These are phyloP conservation scores for Leptopterna dolabrata DNA, from an alignment of 2,888 invertebrate species.

Conservation along the genomic window DNA sequence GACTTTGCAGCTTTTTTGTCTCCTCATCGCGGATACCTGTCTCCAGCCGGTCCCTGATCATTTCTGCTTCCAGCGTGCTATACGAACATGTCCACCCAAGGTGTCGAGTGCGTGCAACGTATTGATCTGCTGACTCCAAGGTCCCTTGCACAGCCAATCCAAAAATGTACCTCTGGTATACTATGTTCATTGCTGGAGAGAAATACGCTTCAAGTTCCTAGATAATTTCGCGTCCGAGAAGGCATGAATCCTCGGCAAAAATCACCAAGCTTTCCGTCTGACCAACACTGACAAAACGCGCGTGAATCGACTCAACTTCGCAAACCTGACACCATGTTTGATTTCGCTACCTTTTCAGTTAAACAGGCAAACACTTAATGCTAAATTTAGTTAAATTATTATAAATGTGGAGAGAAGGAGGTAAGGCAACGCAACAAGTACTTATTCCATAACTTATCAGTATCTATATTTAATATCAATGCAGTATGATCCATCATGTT, in stretches of 20 bases:
- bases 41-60: background rate
- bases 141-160: background rate
- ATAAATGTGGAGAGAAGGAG: no score
- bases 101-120: background rate
- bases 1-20: no score
- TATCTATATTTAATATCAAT: no score
- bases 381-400: no score
- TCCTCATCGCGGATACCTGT: background rate
- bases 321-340: background rate
- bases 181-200: background rate
- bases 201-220: slow-evolving; percentile 78
- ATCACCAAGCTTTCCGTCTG: background rate
- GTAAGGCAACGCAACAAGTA: no score
- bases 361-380: no score
- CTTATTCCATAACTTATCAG: no score
- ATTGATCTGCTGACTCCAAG: background rate
- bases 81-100: background rate
- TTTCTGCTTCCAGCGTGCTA: background rate
- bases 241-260: background rate
- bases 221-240: background rate
- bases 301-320: background rate
- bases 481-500: no score
- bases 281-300: background rate
- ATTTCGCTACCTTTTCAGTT: no score
- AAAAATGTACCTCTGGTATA: background rate